These are phyloP conservation scores for Actinernus sp. DNA, from an alignment of 92 coral and sea anemone species.

Conservation along the genomic window DNA sequence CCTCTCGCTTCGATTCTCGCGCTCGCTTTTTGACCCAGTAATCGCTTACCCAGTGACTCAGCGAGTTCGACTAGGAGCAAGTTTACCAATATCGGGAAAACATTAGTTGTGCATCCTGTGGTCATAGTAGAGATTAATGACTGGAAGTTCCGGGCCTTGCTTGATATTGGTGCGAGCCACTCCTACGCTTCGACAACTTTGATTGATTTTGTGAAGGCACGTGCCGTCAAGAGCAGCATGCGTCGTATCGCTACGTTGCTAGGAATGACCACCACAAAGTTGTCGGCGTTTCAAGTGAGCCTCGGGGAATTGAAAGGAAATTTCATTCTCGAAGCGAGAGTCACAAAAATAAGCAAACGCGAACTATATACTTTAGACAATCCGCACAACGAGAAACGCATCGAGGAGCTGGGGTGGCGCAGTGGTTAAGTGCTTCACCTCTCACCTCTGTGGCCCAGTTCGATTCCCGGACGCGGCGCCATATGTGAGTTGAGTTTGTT, in stretches of 20 bases:
- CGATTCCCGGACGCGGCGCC: too few species aligned
- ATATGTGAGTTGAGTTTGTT: too few species aligned
- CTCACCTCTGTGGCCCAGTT: too few species aligned
- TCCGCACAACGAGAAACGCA: constrained; percentile 11
- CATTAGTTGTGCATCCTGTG: constrained; percentile 42
- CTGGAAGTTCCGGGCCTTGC: constrained; percentile 32
- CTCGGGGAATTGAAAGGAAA: neutral
- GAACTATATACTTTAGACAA: constrained; percentile 33
- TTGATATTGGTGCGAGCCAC: constrained; percentile 42
- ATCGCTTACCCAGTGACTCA: too few species aligned
- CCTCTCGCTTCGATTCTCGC: too few species aligned
- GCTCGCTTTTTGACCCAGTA: too few species aligned
- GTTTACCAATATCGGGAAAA: too few species aligned
- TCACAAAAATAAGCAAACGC: constrained; percentile 15
- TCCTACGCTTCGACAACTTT: constrained; percentile 22
- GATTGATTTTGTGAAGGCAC: too few species aligned
- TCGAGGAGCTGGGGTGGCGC: constrained; percentile 2
- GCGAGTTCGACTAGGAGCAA: too few species aligned
- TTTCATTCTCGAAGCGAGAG: constrained; percentile 13
- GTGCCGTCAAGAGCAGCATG: too few species aligned
- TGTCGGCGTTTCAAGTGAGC: neutral
- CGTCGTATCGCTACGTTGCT: too few species aligned
- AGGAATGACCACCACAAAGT: neutral
- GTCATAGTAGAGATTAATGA: constrained; percentile 30
- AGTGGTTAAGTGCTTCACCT: too few species aligned